phyloP scores from a whole-genome alignment of 2,888 invertebrate genomes.

The Belgica antarctica region DNA sequence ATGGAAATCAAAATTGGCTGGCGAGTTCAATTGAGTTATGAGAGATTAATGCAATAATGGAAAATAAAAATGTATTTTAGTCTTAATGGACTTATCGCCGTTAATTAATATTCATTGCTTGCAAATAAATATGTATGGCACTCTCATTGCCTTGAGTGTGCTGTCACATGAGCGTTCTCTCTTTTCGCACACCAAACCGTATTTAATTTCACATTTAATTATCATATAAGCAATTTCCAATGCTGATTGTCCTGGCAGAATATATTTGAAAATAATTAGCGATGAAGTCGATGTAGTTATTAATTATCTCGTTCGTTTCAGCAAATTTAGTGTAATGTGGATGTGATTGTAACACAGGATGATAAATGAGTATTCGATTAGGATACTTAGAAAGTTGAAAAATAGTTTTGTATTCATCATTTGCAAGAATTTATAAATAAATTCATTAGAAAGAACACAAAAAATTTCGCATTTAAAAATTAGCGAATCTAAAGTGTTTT shows the following conservation, averaged over 20 bases:
- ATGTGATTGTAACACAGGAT: neutral
- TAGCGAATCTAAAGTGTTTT: no score
- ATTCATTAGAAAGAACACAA: no score
- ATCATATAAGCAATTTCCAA: neutral
- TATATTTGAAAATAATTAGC: neutral
- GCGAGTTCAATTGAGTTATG: neutral
- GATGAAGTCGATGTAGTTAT: neutral
- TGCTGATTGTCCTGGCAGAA: neutral
- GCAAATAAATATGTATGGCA: conserved; percentile 10
- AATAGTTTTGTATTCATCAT: no score
- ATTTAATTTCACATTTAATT: conserved; percentile 12
- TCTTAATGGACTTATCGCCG: conserved; percentile 21
- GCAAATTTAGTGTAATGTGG: no score
- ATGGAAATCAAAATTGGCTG: neutral
- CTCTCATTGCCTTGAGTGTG: neutral
- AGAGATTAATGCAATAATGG: no score
- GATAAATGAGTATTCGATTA: neutral
- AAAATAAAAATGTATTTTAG: neutral
- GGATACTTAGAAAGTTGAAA: neutral
- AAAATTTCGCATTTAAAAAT: no score
- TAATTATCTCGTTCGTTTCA: no score
- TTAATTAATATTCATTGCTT: conserved; percentile 29
- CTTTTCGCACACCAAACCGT: neutral
- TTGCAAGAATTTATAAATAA: no score
- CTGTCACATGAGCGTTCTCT: neutral